phyloP scores from a whole-genome alignment of 35 echinoderm and acorn worm genomes.

The Lytechinus variegatus region DNA sequence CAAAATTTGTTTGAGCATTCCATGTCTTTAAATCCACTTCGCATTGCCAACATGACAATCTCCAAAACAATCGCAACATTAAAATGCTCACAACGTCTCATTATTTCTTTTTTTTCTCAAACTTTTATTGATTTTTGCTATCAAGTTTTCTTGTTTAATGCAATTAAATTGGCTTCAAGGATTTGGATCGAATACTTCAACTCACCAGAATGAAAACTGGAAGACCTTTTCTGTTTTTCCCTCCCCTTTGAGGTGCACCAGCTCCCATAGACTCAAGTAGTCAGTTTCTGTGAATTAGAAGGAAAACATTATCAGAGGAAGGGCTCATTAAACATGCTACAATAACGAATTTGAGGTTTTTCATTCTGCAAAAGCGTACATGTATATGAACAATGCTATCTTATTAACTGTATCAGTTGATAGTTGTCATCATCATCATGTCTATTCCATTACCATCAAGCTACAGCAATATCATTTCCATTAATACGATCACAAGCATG shows the following conservation, averaged over 20 bases:
- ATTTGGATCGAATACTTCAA: too few species aligned
- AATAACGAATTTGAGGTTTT: too few species aligned
- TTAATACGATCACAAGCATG: too few species aligned
- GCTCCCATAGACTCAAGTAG: slow-evolving; percentile 85
- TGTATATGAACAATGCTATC: too few species aligned
- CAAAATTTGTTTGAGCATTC: neutral
- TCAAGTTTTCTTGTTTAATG: too few species aligned
- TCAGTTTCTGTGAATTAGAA: slow-evolving; percentile 78
- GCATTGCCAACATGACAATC: neutral
- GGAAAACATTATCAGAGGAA: neutral
- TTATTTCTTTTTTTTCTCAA: neutral
- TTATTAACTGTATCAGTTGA: too few species aligned
- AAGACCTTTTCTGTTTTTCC: slow-evolving; percentile 93
- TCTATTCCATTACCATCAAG: too few species aligned
- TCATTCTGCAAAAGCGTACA: too few species aligned
- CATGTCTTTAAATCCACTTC: neutral
- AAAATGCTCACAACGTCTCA: neutral
- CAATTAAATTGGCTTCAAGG: too few species aligned
- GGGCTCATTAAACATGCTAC: neutral
- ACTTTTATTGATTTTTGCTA: too few species aligned
- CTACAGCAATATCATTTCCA: too few species aligned
- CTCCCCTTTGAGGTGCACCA: slow-evolving; percentile 83
- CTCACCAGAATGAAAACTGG: slow-evolving; percentile 93
- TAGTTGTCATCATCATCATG: too few species aligned
- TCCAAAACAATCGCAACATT: neutral